Percentiles rank a stretch among this genome's conserved stretches.
phyloP scores from a whole-genome alignment of 2,888 invertebrate species.

The Pyrochroa serraticornis region DNA sequence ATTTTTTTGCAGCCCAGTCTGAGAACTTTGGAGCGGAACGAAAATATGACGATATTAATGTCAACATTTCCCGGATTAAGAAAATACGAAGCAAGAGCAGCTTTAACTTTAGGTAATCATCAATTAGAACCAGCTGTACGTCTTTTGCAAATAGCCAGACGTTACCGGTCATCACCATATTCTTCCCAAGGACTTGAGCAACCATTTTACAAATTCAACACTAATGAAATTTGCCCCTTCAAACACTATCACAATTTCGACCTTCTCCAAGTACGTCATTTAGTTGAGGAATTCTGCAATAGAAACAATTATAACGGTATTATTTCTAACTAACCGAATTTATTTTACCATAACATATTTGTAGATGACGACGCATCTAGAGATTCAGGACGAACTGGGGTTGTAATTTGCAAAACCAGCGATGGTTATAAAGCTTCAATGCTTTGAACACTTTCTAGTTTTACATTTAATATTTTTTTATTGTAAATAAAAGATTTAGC shows the following conservation, averaged over 20 bases:
- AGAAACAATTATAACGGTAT: no score
- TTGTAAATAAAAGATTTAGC: background rate
- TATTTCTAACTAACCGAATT: no score
- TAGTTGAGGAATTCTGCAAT: no score
- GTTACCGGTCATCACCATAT: background rate
- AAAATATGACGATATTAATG: constrained; percentile 1
- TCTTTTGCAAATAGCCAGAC: constrained; percentile 7
- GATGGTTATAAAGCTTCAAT: constrained; percentile 17
- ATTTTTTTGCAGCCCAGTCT: background rate
- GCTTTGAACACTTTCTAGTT: constrained; percentile 4
- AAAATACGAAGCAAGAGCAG: constrained; percentile 13
- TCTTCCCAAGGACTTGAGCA: no score
- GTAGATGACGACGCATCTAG: background rate
- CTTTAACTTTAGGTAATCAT: constrained; percentile 4
- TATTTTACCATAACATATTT: no score
- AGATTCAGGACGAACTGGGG: constrained; percentile 7
- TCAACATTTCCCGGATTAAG: constrained; percentile 15
- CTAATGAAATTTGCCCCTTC: no score
- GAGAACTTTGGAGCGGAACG: background rate
- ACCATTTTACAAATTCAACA: no score
- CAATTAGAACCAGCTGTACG: constrained; percentile 5
- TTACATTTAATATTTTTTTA: constrained; percentile 1
- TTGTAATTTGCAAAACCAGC: constrained; percentile 9
- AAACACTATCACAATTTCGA: no score
- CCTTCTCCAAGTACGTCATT: no score